Evolutionary conservation across 2,888 invertebrate species (phyloP), one percentile per base, ranked within the genome.

Genomic region (Notocelia uddmanniana): DNA sequence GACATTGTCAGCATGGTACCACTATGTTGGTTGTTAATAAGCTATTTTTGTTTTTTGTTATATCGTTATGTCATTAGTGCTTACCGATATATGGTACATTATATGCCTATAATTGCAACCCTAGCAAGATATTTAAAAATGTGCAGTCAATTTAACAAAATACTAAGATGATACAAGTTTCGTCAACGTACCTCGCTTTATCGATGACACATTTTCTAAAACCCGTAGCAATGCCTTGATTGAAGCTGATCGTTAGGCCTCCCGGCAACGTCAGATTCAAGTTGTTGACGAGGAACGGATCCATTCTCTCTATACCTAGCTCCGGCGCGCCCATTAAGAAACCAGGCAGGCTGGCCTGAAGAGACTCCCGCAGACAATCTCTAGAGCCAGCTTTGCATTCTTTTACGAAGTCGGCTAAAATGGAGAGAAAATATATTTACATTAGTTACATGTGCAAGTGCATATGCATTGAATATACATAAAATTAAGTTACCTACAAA

Each of bases 131-230:
- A n/a, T n/a, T n/a, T n/a, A n/a, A n/a, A n/a, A 31, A 31, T 8
- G 8, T 26, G 26, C 5, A 31, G 31, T 31, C 31, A 31, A 31
- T 31, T n/a, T n/a, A n/a, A n/a, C n/a, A 31, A n/a, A n/a, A n/a
- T 31, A 31, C 31, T 31, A 31, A 6, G 31, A 8, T 6, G 8
- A 6, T 31, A 6, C 8, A 31, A n/a, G 18, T 48, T 13, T 18
- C 15, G 6, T 23, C 19, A 15, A 54, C 52, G 34, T n/a, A 87
- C 90, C 82, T 85, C 63, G 83, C 85, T 70, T 79, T 83, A 76
- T 87, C 86, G 23, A 89, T 83, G 2, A 79, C 63, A 69, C 89
- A 89, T n/a, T 81, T 79, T 59, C 80, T 83, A 13, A 89, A 76
- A 41, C 89, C 90, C 62, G 74, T 83, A 2, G 83, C 80, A 6